Evolutionary conservation across 2,888 invertebrate species (phyloP), one percentile per base, ranked within the genome.

Genomic region (Tetranychus truncatus): DNA sequence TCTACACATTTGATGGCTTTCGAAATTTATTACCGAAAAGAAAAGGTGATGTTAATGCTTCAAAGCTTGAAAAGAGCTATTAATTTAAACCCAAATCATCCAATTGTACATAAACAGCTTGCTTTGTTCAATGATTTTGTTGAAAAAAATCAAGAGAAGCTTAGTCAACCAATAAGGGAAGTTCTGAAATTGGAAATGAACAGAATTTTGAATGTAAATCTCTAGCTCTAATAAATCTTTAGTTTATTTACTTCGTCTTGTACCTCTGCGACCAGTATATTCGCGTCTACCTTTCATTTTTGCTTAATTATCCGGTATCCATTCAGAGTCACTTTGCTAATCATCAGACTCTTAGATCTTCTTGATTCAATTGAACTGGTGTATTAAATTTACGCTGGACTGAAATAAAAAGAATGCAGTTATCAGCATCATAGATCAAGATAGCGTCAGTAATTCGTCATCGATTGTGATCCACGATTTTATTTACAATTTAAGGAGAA

Each of bases 1-100:
- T 92, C 95, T 82, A 96, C 95, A 81, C 95, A 97, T 87, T 87
- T 95, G 81, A 88, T 95, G 88, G 95, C 96, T 81, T 97, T 95
- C 84, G 95, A 97, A 87, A 92, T 99, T 80, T 99, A 95, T 84
- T 90, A 87, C 84, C 90, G 96, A 81, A 96, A 95, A 89, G 91
- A 88, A 81, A 93, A 92, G 84, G 88, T 92, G 74, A 86, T 97
- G 77, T 85, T 96, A 80, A 96, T 97, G 95, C 87, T 97, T 81
- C 95, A 95, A 84, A 93, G 95, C 80, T 87, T 97, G 82, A 95
- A 92, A 82, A 88, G 95, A 76, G 95, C 95, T 75, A 87, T 88
- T 82, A 86, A 87, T 75, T 84, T 95, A 79, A 87, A 89, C 79
- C 85, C 90, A 73, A 84, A 85, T 74, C 86, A 91, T 84, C 90